Base-by-base conservation (phyloP, 2,888 invertebrate genomes). In the Mimas tiliae region DNA sequence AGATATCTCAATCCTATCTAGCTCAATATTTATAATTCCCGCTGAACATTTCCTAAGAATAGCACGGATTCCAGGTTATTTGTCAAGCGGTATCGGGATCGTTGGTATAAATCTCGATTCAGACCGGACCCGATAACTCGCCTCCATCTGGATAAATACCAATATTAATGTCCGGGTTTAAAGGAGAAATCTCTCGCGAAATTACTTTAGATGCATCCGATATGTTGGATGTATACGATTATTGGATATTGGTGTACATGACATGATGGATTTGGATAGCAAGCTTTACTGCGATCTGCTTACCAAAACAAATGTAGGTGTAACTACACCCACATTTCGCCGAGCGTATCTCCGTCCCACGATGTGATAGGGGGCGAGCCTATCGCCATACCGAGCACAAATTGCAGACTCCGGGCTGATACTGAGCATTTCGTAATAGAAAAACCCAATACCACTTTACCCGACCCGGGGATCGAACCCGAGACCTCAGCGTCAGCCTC, bases 11-110 rank as follows among this genome's bases (percentile, higher is more conserved):
- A 8, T 42, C 11, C 3, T 12, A 16, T 42, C 19, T 38, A 38
- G 38, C 19, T 42, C 12, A 58, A 11, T 58, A 58, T 42, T 42
- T 42, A 58, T 58, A 19, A 58, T 19, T 58, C 12, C 19, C 42
- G 16, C 16, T 55, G 19, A 38, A 42, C 19, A 19, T 38, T 58
- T 42, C 53, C 42, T 58, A 58, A 58, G 58, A 58, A 42, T 58
- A 58, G 16, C 55, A 16, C 9, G 58, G 58, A 58, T 58, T 42
- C 58, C 58, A 3, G 11, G 58, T 42, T 58, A 58, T 58, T 58
- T 58, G 58, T 58, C 42, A 58, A 58, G 38, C 58, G 58, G 58
- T 58, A 58, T 58, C 58, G 58, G 19, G 58, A 58, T 58, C 19
- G 58, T n/a, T 19, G 58, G 42, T 42, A 58, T 58, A 58, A 58